phyloP scores from a whole-genome alignment of 2,797 vertebrate species.

The Parauchenoglanis punctatus region DNA sequence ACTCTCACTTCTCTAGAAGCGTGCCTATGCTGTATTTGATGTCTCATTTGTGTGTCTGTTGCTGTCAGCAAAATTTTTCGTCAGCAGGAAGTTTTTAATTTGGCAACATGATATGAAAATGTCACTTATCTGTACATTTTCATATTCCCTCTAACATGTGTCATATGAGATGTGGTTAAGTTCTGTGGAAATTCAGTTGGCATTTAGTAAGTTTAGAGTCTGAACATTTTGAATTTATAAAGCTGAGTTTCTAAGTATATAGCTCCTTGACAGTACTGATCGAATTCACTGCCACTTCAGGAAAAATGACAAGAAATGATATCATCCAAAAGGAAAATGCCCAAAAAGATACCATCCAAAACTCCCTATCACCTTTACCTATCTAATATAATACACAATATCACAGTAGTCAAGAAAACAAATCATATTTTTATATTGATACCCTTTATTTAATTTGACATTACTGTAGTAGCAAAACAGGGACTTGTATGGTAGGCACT shows the following conservation, averaged over 20 bases:
- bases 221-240: background rate
- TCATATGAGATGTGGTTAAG: background rate
- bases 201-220: background rate
- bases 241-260: background rate
- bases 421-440: background rate
- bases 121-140: conserved; percentile 33
- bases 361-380: background rate
- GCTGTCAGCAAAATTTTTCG: background rate
- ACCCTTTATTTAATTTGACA: background rate
- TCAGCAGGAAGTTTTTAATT: background rate
- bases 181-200: background rate
- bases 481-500: background rate
- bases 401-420: background rate
- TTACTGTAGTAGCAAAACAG: background rate
- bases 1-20: conserved; percentile 11
- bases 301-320: background rate
- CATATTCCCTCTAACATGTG: conserved; percentile 23
- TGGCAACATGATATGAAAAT: conserved; percentile 3
- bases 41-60: background rate
- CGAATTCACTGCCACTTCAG: background rate
- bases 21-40: background rate
- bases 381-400: background rate
- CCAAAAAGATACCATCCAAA: background rate
- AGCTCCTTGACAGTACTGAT: background rate
- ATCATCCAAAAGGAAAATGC: background rate